A percentile compares a stretch with the other conserved stretches of the same genome.
These are phyloP conservation scores for Hirtodrosophila alboralis DNA, from an alignment of 2,888 invertebrate genomes.

Conservation along the genomic window DNA sequence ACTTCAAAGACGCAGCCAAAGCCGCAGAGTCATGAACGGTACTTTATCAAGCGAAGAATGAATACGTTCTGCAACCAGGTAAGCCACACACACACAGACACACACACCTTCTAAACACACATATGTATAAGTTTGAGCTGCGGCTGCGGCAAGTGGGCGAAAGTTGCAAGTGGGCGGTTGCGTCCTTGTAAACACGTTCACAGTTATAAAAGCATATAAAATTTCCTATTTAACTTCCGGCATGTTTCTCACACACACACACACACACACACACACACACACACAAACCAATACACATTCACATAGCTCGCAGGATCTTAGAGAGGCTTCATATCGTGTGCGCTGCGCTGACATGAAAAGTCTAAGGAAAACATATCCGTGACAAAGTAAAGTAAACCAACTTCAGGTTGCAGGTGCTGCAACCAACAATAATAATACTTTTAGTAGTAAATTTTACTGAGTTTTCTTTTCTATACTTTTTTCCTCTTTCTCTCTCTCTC, in stretches of 20 bases:
- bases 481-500: constrained; percentile 6
- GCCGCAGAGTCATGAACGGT: constrained; percentile 53
- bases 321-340: constrained; percentile 26
- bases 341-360: constrained; percentile 60
- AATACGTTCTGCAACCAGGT: constrained; percentile 60
- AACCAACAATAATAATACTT: constrained; percentile 65
- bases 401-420: constrained; percentile 77
- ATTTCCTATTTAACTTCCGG: constrained; percentile 79
- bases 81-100: constrained; percentile 20
- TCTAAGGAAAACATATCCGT: constrained; percentile 78
- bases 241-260: constrained; percentile 46
- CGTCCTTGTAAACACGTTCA: constrained; percentile 69
- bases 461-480: constrained; percentile 7
- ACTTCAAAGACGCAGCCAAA: constrained; percentile 40
- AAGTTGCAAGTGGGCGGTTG: constrained; percentile 16
- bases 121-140: constrained; percentile 22
- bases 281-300: constrained; percentile 6
- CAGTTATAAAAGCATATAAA: constrained; percentile 80
- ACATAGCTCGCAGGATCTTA: constrained; percentile 16
- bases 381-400: constrained; percentile 72
- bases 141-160: constrained; percentile 13
- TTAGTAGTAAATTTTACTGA: constrained; percentile 46
- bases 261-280: constrained; percentile 7
- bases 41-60: constrained; percentile 63
- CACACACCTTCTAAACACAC: constrained; percentile 2